Evolutionary conservation across 2,797 vertebrate species (phyloP), one percentile per base, ranked within the genome.

Genomic region (Centropyge bicolor): DNA sequence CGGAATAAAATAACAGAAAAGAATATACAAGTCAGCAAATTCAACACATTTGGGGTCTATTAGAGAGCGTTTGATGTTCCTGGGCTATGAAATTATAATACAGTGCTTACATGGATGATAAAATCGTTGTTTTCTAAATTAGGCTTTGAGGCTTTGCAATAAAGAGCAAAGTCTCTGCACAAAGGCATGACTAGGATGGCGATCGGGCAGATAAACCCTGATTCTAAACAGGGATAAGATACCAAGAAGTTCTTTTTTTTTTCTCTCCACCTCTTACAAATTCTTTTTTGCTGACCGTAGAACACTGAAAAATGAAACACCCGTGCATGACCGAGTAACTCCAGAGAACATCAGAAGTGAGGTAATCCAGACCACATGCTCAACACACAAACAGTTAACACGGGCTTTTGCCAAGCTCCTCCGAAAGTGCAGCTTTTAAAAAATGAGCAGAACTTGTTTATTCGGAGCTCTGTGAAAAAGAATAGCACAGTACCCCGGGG

Each of bases 291-390:
- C 88, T 66, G 84, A 80, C 76, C 72, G 48, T 72, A 48, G 65
- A 84, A 78, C 62, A 27, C 41, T 75, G 82, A 88, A 90, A 87
- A 93, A 91, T 89, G 86, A 93, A 92, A 93, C 86, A 89, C 84
- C 82, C 86, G 67, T 83, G 93, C 94, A 94, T 94, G 93, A 93
- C 93, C 90, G 95, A 96, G 95, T 92, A 94, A 96, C 95, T 96
- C 94, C 89, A 80, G 85, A 84, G 78, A 87, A 92, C 81, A 86
- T 89, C 83, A 85, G 74, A 88, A 62, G 86, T 92, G 96, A 95
- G 94, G 95, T 96, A 97, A 98, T 98, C 96, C 95, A 94, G 95
- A 97, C 95, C 97, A 97, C 97, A 98, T 97, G 97, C 96, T 95
- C 96, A 93, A 96, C 94, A 94, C 92, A 93, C 96, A 97, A 97